Evolutionary conservation across 2,888 invertebrate species (phyloP).

Genomic region (Acanthosepion lycidas): DNA sequence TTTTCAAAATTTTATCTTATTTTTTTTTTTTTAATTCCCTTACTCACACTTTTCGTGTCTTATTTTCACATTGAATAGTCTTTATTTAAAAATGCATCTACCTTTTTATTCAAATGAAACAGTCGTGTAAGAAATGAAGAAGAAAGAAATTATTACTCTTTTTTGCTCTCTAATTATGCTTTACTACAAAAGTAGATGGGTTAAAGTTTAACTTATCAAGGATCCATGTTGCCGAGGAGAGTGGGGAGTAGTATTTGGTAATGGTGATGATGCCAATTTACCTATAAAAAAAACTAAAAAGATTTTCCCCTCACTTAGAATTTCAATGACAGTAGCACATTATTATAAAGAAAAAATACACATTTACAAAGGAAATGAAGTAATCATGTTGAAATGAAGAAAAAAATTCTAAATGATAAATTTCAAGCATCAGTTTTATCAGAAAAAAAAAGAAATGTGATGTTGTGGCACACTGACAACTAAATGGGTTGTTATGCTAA

Average conservation of each 20-base stretch:
- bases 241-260: neutral
- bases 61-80: conserved; percentile 33
- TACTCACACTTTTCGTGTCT: conserved; percentile 11
- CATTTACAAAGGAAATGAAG: too few species aligned
- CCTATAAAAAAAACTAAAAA: neutral
- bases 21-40: conserved; percentile 1
- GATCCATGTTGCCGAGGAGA: neutral
- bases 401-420: neutral
- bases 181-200: neutral
- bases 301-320: neutral
- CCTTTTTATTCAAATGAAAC: conserved; percentile 33
- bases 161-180: neutral
- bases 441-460: neutral
- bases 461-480: neutral
- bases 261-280: neutral
- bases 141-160: neutral
- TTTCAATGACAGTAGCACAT: too few species aligned
- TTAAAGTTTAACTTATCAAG: neutral
- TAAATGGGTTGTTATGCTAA: neutral
- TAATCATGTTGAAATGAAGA: neutral
- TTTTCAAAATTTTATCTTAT: neutral
- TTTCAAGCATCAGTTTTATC: neutral
- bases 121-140: conserved; percentile 17
- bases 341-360: too few species aligned
- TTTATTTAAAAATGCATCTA: conserved; percentile 33